Evolutionary conservation across 2,797 vertebrate species (phyloP).

Genomic region (Rhinichthys osculus): DNA sequence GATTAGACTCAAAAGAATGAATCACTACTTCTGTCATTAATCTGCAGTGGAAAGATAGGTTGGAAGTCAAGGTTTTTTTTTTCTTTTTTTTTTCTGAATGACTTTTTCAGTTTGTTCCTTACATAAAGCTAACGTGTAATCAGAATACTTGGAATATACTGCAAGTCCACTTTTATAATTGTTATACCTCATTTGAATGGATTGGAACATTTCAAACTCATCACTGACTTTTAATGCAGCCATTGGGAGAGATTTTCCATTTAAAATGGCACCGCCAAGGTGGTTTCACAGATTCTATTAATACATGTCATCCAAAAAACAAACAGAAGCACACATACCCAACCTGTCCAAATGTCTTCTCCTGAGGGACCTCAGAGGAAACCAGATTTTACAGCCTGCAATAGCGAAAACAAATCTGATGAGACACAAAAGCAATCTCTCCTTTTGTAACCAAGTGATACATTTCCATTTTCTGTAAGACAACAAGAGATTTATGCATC

Average conservation of each 20-base stretch:
- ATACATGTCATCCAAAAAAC: background rate
- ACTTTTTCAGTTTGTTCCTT: background rate
- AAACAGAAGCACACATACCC: background rate
- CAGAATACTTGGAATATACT: background rate
- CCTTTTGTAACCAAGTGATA: slow-evolving; percentile 4
- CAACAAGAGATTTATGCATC: background rate
- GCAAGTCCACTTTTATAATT: background rate
- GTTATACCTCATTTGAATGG: background rate
- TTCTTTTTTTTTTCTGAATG: too few relatives aligned
- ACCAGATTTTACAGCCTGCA: slow-evolving; percentile 16
- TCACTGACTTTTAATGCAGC: background rate
- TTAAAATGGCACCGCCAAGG: background rate
- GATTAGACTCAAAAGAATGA: background rate
- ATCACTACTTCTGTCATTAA: background rate
- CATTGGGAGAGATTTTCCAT: background rate
- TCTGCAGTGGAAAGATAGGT: too few relatives aligned
- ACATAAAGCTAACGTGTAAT: too few relatives aligned
- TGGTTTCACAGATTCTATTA: slow-evolving; percentile 20
- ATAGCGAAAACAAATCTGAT: background rate
- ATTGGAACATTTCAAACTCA: background rate
- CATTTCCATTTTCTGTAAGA: background rate
- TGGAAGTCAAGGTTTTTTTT: too few relatives aligned
- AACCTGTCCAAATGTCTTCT: slow-evolving; percentile 36
- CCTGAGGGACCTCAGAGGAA: background rate
- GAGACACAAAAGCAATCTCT: slow-evolving; percentile 26